Evolutionary conservation across 2,113 vertebrate genomes (phyloP).

Genomic region (Nicator chloris): DNA sequence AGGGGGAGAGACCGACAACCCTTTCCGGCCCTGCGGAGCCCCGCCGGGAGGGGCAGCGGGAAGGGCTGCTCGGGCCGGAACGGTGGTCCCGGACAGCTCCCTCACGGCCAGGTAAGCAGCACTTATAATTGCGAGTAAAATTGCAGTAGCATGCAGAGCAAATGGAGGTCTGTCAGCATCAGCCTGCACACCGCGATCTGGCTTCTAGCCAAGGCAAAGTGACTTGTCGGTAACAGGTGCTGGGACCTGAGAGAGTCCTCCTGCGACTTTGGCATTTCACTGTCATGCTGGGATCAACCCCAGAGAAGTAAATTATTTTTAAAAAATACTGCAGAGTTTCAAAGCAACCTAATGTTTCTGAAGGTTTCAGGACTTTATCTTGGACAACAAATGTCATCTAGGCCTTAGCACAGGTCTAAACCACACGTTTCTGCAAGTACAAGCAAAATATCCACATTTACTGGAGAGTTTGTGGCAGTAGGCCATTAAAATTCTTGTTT

Average conservation of each 20-base stretch:
- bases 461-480: not conserved
- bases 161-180: not conserved
- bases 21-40: not conserved
- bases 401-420: not conserved
- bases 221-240: not conserved
- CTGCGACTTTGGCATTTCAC: not conserved
- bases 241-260: not conserved
- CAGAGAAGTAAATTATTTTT: not conserved
- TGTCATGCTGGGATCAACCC: not conserved
- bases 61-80: not conserved
- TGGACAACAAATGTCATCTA: not conserved
- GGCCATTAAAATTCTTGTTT: not conserved
- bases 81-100: not conserved
- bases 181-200: not conserved
- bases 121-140: accelerated
- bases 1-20: accelerated
- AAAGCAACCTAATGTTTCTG: not conserved
- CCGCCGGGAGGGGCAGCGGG: accelerated
- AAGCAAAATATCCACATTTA: not conserved
- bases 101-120: not conserved
- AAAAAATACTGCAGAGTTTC: not conserved
- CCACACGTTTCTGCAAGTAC: not conserved
- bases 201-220: not conserved
- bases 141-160: accelerated
- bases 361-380: not conserved